These are phyloP conservation scores for Tenrec ecaudatus DNA, from an alignment of 2,113 vertebrate species.

Conservation along the genomic window DNA sequence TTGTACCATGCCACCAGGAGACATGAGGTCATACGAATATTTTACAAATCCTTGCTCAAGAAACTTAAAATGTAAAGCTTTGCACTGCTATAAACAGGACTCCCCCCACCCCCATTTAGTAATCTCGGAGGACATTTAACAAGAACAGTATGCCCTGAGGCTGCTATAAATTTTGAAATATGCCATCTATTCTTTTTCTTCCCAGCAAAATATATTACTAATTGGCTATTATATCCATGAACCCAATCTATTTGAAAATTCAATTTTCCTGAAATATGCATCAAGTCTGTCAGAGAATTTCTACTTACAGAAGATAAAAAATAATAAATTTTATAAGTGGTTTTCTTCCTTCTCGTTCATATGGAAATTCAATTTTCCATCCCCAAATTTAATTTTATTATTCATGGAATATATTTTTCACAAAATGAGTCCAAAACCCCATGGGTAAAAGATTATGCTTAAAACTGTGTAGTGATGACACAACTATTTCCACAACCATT, in stretches of 20 bases:
- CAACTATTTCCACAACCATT: constrained; percentile 42
- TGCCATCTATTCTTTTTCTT: constrained; percentile 34
- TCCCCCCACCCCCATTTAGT: background rate
- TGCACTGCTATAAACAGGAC: background rate
- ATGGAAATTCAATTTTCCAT: constrained; percentile 55
- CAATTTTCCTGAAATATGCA: background rate
- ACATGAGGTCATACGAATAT: background rate
- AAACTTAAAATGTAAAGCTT: background rate
- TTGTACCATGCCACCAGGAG: background rate
- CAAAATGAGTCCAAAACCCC: constrained; percentile 47
- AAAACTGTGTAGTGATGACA: constrained; percentile 17
- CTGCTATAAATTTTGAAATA: constrained; percentile 53
- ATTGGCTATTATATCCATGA: constrained; percentile 37
- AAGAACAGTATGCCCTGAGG: no score
- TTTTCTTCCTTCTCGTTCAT: constrained; percentile 22
- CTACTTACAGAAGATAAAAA: constrained; percentile 36
- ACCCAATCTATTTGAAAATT: constrained; percentile 45
- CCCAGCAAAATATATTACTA: constrained; percentile 43
- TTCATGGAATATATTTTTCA: constrained; percentile 50
- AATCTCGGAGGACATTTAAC: background rate
- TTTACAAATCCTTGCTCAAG: background rate
- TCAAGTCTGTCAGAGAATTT: constrained; percentile 39
- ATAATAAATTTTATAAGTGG: constrained; percentile 46
- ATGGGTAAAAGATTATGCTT: constrained; percentile 22
- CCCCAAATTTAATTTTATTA: constrained; percentile 52